Evolutionary conservation across 2,888 invertebrate genomes (phyloP).

Genomic region (Lagria hirta): DNA sequence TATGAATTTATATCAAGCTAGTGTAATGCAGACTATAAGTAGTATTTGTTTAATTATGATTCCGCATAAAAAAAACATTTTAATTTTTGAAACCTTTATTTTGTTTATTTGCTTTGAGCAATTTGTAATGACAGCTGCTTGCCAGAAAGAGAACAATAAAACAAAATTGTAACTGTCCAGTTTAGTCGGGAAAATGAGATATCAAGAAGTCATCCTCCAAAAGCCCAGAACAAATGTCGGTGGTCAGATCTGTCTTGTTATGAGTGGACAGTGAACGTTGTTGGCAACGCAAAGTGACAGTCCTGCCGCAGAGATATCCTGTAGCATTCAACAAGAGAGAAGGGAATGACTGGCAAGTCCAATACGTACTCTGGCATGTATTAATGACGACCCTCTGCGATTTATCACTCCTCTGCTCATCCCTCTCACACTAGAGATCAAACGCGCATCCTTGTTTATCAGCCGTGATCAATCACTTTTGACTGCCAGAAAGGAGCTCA

Average conservation of each 20-base stretch:
- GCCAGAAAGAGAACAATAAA: too few relatives aligned
- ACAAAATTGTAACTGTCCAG: too few relatives aligned
- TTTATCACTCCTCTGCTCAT: conserved; percentile 54
- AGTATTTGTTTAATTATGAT: too few relatives aligned
- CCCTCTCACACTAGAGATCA: conserved; percentile 50
- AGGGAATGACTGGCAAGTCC: conserved; percentile 51
- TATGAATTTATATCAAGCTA: too few relatives aligned
- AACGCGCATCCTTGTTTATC: conserved; percentile 54
- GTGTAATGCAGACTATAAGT: too few relatives aligned
- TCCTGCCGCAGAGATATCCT: conserved; percentile 38
- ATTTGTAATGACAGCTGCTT: too few relatives aligned
- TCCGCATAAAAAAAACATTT: too few relatives aligned
- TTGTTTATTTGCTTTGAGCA: too few relatives aligned
- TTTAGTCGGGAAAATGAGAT: too few relatives aligned
- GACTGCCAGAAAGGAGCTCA: conserved; percentile 56
- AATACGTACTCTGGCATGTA: conserved; percentile 55
- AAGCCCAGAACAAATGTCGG: conserved; percentile 36
- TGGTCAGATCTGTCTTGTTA: conserved; percentile 42
- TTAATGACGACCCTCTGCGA: conserved; percentile 55
- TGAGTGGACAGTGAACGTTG: conserved; percentile 40
- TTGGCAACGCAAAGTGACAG: conserved; percentile 42
- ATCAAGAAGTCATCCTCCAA: conserved; percentile 12
- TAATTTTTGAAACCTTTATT: too few relatives aligned
- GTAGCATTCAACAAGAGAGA: conserved; percentile 33
- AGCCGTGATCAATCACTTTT: conserved; percentile 56